A percentile compares a stretch with the other conserved stretches of the same genome.
Evolutionary conservation across 2,797 vertebrate species (phyloP).

Genomic region (Macropus fuliginosus): DNA sequence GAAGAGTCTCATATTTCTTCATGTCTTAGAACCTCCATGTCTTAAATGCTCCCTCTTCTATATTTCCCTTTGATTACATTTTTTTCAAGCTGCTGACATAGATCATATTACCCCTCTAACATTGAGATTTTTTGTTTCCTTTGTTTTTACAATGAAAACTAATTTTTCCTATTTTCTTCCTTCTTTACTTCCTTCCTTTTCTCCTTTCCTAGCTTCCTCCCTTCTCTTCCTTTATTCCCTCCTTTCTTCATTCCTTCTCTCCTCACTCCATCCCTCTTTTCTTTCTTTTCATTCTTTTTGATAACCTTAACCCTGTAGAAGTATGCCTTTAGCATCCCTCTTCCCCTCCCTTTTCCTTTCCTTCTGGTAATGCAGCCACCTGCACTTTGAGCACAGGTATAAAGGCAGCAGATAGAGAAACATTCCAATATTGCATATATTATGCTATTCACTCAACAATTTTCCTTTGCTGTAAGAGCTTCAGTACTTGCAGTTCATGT

Average conservation of each 20-base stretch:
- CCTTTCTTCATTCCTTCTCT: background rate
- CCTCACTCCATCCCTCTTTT: background rate
- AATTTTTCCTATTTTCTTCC: background rate
- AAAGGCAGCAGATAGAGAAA: background rate
- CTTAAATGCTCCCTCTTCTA: background rate
- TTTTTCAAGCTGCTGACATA: background rate
- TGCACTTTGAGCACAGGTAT: background rate
- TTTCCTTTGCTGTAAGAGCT: background rate
- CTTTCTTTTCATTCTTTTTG: background rate
- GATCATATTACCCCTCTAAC: background rate
- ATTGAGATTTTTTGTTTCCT: background rate
- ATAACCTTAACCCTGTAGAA: background rate
- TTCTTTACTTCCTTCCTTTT: too few relatives aligned
- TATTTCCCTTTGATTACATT: background rate
- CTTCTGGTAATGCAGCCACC: background rate
- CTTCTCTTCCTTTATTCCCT: background rate
- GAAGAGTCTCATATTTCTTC: background rate
- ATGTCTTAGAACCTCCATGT: background rate
- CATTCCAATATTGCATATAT: background rate
- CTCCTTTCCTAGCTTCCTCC: too few relatives aligned
- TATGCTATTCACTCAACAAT: background rate
- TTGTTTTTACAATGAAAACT: background rate
- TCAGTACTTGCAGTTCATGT: background rate
- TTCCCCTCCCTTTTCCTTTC: background rate
- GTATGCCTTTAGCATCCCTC: background rate